Percentiles rank a stretch among this genome's conserved stretches.
Conservation (phyloP, 2,888 invertebrate species). For the Amblyjoppa fuscipennis region DNA sequence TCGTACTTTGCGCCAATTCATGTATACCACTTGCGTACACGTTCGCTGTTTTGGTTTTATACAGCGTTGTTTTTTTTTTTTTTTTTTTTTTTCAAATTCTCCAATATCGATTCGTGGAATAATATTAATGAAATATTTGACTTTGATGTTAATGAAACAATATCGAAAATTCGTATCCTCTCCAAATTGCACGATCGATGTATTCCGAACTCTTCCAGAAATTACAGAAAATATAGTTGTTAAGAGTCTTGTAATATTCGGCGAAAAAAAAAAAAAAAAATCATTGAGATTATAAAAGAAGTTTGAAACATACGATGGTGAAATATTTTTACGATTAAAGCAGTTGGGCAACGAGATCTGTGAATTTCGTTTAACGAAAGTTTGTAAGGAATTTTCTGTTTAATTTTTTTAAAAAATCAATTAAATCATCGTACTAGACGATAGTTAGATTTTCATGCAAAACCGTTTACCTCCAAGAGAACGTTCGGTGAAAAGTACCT, state of each 20-base stretch:
- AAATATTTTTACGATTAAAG: constrained; percentile 7
- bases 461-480: constrained; percentile 23
- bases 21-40: not conserved
- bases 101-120: constrained; percentile 4
- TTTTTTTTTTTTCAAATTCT: constrained; percentile 12
- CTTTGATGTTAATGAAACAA: constrained; percentile 30
- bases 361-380: not conserved
- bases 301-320: constrained; percentile 13
- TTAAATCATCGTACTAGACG: not conserved
- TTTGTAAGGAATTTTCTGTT: not conserved
- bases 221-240: not conserved
- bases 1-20: not conserved
- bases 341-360: not conserved
- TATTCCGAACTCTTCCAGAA: constrained; percentile 35
- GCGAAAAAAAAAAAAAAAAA: constrained; percentile 13
- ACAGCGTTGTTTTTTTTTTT: not conserved
- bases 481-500: constrained; percentile 49
- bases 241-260: not conserved
- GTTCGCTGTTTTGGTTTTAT: not conserved
- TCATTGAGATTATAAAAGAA: constrained; percentile 2
- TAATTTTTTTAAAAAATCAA: not conserved
- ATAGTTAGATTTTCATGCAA: not conserved
- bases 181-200: constrained; percentile 34
- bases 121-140: constrained; percentile 10
- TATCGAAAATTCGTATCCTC: constrained; percentile 12